Evolutionary conservation across 2,113 vertebrate genomes (phyloP).

Genomic region (Emydura subglobosa): DNA sequence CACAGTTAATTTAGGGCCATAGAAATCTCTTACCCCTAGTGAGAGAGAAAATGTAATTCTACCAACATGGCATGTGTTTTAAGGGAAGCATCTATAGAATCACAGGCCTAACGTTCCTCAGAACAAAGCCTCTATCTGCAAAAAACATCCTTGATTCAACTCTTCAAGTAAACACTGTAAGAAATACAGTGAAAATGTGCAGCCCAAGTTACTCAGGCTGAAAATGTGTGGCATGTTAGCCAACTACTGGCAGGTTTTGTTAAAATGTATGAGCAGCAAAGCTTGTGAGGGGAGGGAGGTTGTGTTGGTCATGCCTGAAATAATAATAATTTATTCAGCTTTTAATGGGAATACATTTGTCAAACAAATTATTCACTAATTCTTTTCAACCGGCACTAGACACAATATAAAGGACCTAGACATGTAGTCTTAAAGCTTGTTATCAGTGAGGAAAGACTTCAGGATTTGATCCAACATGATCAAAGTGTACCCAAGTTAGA

Average conservation of each 20-base stretch:
- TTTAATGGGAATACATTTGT: conserved; percentile 40
- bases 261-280: conserved; percentile 20
- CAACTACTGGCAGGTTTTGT: not conserved
- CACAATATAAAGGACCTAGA: conserved; percentile 19
- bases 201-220: not conserved
- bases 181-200: not conserved
- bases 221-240: not conserved
- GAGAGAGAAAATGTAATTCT: conserved; percentile 36
- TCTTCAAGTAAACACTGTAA: not conserved
- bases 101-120: not conserved
- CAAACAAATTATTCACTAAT: conserved; percentile 6
- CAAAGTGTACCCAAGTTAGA: not conserved
- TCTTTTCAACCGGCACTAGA: conserved; percentile 6
- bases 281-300: not conserved
- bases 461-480: not conserved
- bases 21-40: not conserved
- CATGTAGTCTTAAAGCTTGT: not conserved
- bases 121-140: not conserved
- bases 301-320: conserved; percentile 29
- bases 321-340: conserved; percentile 33
- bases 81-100: not conserved
- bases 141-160: not conserved
- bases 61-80: rapidly evolving
- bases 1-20: not conserved
- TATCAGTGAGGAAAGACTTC: not conserved